Conservation (phyloP, 2,113 vertebrate genomes). For the Pseudolaguvia tuberculata region DNA sequence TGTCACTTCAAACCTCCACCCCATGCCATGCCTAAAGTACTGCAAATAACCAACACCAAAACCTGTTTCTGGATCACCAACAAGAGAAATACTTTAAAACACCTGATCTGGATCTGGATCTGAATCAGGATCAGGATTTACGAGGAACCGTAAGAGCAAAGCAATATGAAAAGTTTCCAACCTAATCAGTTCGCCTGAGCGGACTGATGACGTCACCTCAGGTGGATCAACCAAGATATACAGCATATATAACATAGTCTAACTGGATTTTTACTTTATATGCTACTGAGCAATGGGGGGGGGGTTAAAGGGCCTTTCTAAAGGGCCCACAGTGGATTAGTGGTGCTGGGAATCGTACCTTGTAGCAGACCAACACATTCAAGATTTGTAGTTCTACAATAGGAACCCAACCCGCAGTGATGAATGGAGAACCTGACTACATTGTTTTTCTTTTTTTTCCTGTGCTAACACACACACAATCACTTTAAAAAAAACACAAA, state of each 20-base stretch:
- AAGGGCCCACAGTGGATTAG: too few relatives aligned
- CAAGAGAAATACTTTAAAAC: not conserved
- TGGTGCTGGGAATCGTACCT: too few relatives aligned
- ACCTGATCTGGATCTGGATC: not conserved
- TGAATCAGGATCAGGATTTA: not conserved
- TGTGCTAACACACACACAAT: not conserved
- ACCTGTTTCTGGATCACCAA: not conserved
- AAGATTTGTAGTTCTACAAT: too few relatives aligned
- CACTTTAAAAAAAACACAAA: not conserved
- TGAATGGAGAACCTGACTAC: not conserved
- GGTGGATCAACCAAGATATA: too few relatives aligned
- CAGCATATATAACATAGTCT: too few relatives aligned
- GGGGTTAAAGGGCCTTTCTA: too few relatives aligned
- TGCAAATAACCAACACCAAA: not conserved
- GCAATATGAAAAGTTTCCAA: not conserved
- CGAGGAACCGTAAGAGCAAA: not conserved
- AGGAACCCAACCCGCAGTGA: too few relatives aligned
- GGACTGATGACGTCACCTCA: not conserved
- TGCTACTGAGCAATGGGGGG: too few relatives aligned
- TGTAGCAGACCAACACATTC: too few relatives aligned
- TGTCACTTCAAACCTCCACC: slow-evolving; percentile 10
- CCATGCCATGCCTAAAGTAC: not conserved
- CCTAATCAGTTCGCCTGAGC: not conserved
- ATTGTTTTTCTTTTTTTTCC: not conserved
- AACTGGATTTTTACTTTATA: too few relatives aligned